Percentiles rank a stretch among this genome's conserved stretches.
These are phyloP conservation scores for Ciconia maguari DNA, from an alignment of 2,113 vertebrate genomes.

Conservation along the genomic window DNA sequence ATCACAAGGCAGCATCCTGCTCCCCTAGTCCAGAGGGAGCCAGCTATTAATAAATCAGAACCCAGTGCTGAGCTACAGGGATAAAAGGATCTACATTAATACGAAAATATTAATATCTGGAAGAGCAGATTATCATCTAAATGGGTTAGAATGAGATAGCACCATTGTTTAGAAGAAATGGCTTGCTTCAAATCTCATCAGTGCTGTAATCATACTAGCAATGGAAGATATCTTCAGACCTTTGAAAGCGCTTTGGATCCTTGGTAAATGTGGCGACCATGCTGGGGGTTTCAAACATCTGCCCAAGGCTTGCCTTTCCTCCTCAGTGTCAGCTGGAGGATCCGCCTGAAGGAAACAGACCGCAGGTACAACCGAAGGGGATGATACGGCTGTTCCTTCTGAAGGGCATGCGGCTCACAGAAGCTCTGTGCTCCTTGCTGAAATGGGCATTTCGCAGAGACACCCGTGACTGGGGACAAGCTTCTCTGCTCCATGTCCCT, in stretches of 20 bases:
- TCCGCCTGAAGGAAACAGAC: background rate
- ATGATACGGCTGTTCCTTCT: background rate
- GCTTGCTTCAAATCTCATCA: slow-evolving; percentile 42
- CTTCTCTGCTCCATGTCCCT: background rate
- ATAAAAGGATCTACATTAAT: slow-evolving; percentile 48
- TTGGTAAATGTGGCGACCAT: background rate
- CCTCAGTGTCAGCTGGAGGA: background rate
- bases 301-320: background rate
- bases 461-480: rapidly evolving
- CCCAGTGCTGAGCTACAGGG: background rate
- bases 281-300: background rate
- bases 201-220: background rate
- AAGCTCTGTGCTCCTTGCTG: background rate
- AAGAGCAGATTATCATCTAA: slow-evolving; percentile 40
- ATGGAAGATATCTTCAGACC: background rate
- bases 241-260: background rate
- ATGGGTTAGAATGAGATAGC: background rate
- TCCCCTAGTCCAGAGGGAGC: slow-evolving; percentile 10
- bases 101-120: slow-evolving; percentile 28
- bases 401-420: background rate
- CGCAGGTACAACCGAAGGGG: background rate
- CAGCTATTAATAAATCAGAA: slow-evolving; percentile 58
- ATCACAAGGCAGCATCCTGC: background rate
- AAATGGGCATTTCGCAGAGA: background rate
- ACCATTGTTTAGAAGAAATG: slow-evolving; percentile 43